A percentile compares a stretch with the other conserved stretches of the same genome.
Conservation (phyloP, 2,888 invertebrate genomes). For the Mythimna vitellina region DNA sequence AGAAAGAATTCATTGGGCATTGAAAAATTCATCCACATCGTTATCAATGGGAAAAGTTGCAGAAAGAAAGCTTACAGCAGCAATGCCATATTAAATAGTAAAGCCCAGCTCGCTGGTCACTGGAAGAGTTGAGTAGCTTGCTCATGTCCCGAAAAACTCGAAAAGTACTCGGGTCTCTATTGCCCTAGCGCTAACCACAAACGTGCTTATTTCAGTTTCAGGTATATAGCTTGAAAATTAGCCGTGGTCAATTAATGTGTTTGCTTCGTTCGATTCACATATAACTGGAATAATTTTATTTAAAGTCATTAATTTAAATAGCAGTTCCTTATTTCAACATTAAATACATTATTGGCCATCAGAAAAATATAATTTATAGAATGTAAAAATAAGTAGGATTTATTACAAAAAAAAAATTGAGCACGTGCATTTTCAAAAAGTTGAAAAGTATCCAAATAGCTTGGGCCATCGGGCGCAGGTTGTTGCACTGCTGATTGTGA, state of each 20-base stretch:
- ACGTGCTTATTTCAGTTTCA: neutral
- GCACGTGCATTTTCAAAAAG: neutral
- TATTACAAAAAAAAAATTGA: neutral
- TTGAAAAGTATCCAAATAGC: conserved; percentile 31
- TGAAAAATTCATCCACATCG: no score
- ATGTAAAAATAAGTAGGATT: neutral
- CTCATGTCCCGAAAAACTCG: no score
- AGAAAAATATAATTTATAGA: neutral
- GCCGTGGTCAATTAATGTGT: conserved; percentile 6
- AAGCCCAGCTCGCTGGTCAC: no score
- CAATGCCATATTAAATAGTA: no score
- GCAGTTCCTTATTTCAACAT: neutral
- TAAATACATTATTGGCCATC: neutral
- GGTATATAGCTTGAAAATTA: conserved; percentile 17
- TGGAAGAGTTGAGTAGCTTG: no score
- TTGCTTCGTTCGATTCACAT: conserved; percentile 42
- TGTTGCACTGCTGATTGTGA: conserved; percentile 56
- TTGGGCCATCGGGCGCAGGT: conserved; percentile 50
- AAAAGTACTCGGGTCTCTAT: no score
- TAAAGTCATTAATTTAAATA: conserved; percentile 4
- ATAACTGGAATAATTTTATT: conserved; percentile 11
- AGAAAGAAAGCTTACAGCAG: no score
- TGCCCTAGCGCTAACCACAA: no score
- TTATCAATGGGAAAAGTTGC: no score
- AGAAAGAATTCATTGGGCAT: no score